Base-by-base conservation (phyloP, 2,797 vertebrate genomes). In the Oreortyx pictus region DNA sequence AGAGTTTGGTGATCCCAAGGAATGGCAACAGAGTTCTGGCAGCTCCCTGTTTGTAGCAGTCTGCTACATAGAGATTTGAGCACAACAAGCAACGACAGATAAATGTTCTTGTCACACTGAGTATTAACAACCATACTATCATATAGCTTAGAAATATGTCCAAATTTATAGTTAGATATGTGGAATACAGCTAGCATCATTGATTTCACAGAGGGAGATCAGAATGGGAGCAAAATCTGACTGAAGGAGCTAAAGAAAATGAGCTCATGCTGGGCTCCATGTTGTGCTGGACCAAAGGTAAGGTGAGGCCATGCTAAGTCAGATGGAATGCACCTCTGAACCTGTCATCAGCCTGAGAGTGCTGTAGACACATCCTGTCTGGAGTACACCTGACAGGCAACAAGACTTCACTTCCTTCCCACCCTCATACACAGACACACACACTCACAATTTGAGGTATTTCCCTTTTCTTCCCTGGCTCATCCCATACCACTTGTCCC, bases 231-330 rank as follows among this genome's bases (percentile, higher is more conserved):
- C 7, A 3, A 88, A 95, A 89, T 68, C 41, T 65, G 65, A 54
- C 29, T 85, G 19, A 87, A 90, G 72, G 61, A 68, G 72, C 29
- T 85, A 65, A 82, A 80, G 85, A 57, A 93, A 95, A 89, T 39
- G 41, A 87, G 47, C 44, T 88, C 70, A 60, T 35, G 22, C 27
- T 73, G n/a, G 19, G 35, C 74, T 84, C 35, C 31, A 7, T 19
- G 14, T 23, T 37, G 44, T 61, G 29, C 56, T 37, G 41, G 54
- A 88, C 31, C 20, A 54, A 46, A 22, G 37, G 61, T 24, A 74
- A 92, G 71, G 73, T 13, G 17, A 82, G 20, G 47, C 17, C 47
- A 35, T 24, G 44, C 82, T 85, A 82, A 82, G 7, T 27, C 60
- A 64, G 17, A 16, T 29, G 25, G 52, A 57, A 74, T 60, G 19